Evolutionary conservation across 2,797 vertebrate species (phyloP).

Genomic region (Danio kyathit): DNA sequence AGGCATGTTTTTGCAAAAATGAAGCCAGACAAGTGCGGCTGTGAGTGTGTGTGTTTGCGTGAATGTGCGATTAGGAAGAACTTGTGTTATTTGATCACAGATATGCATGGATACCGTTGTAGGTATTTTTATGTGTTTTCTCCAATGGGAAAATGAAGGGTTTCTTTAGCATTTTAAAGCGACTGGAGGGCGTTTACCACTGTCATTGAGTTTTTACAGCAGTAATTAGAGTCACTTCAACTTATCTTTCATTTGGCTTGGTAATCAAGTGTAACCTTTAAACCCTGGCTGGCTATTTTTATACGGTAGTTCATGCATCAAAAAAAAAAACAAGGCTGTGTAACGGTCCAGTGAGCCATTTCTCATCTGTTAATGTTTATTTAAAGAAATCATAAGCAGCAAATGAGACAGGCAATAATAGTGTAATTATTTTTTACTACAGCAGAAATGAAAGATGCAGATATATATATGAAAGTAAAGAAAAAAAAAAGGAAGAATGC

Average conservation of each 20-base stretch:
- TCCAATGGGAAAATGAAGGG: slow-evolving; percentile 60
- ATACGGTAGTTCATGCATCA: slow-evolving; percentile 6
- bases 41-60: neutral
- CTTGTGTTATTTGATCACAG: slow-evolving; percentile 75
- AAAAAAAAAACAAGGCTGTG: slow-evolving; percentile 45
- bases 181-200: slow-evolving; percentile 24
- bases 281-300: slow-evolving; percentile 25
- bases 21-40: slow-evolving; percentile 42
- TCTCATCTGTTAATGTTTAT: slow-evolving; percentile 36
- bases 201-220: slow-evolving; percentile 35
- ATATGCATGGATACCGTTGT: slow-evolving; percentile 87
- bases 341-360: slow-evolving; percentile 51
- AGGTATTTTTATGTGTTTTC: slow-evolving; percentile 81
- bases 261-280: slow-evolving; percentile 34
- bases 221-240: slow-evolving; percentile 27
- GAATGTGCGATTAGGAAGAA: slow-evolving; percentile 38
- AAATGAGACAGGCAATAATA: slow-evolving; percentile 60
- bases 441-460: slow-evolving; percentile 19
- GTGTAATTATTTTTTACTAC: slow-evolving; percentile 55
- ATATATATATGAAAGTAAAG: slow-evolving; percentile 46
- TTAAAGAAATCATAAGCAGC: slow-evolving; percentile 39
- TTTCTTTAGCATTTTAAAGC: slow-evolving; percentile 36
- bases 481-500: slow-evolving; percentile 28
- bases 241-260: slow-evolving; percentile 41
- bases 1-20: slow-evolving; percentile 79